Evolutionary conservation across 2,888 invertebrate genomes (phyloP), one percentile per base, ranked within the genome.

Genomic region (Smittia sp.): DNA sequence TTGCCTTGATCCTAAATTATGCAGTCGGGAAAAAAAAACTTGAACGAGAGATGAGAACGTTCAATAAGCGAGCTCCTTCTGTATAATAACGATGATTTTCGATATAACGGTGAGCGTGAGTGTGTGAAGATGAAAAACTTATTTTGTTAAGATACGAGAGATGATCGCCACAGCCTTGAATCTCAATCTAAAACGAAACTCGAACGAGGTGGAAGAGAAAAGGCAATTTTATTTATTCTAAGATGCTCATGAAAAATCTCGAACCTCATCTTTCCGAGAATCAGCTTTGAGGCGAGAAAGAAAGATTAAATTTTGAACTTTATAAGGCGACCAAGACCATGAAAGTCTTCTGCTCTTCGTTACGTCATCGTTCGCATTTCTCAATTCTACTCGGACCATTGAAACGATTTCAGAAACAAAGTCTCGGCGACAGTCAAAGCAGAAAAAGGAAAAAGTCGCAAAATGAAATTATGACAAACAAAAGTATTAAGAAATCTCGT

Each of bases 401-500:
- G 58, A 18, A 46, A 1, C 18, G 11, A 58, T 46, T 20, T 58
- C 4, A 7, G 20, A 18, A 22, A 7, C 58, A 18, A 58, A 58
- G 9, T 2, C 18, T 22, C 38, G 67, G 67, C 67, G 67, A 67
- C 67, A 67, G 65, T 32, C 7, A n/a, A 63, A 18, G 65, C 15
- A 38, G 11, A 1, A 46, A 46, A 46, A 46, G 58, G 11, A 46
- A 46, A 63, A n/a, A 62, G 22, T 11, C 32, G 20, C 18, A 66
- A 38, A 66, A 38, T 9, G 41, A 46, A 13, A 15, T 67, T 67
- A 67, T 67, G 67, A 67, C 67, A 65, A 67, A 67, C 67, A 67
- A 67, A 67, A 67, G 18, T 41, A 67, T 67, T 67, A 46, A 65
- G 27, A 65, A 67, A 67, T 67, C 46, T 67, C 22, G 67, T 46